These are phyloP conservation scores for Psilopogon haemacephalus DNA, from an alignment of 2,113 vertebrate genomes.

Conservation along the genomic window DNA sequence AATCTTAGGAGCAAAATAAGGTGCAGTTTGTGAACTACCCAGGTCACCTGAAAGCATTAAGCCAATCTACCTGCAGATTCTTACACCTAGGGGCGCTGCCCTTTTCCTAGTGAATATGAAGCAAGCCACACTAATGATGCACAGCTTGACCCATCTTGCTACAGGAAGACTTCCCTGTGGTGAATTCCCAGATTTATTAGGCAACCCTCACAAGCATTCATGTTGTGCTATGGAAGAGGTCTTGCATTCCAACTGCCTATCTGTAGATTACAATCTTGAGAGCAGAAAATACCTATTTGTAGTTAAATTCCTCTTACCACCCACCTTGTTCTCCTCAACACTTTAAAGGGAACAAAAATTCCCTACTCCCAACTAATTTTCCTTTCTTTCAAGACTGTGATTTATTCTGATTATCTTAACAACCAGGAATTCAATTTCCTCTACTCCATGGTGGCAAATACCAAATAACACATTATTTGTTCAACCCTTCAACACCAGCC, in stretches of 20 bases:
- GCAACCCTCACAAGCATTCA: background rate
- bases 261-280: background rate
- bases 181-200: background rate
- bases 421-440: background rate
- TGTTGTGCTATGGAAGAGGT: background rate
- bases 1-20: background rate
- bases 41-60: background rate
- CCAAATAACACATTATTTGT: background rate
- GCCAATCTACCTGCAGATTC: background rate
- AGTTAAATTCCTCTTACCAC: slow-evolving; percentile 9
- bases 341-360: background rate
- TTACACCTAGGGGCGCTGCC: background rate
- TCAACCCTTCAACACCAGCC: background rate
- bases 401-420: background rate
- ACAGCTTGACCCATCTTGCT: background rate
- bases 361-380: background rate
- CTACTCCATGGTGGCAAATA: background rate
- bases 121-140: accelerated
- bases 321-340: background rate
- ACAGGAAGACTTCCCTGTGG: background rate
- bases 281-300: background rate
- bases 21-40: accelerated
- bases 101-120: background rate
- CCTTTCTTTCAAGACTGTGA: background rate
- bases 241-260: background rate